Conservation (phyloP, 1,140 invertebrate genomes). For the Apocrypta bakeri region DNA sequence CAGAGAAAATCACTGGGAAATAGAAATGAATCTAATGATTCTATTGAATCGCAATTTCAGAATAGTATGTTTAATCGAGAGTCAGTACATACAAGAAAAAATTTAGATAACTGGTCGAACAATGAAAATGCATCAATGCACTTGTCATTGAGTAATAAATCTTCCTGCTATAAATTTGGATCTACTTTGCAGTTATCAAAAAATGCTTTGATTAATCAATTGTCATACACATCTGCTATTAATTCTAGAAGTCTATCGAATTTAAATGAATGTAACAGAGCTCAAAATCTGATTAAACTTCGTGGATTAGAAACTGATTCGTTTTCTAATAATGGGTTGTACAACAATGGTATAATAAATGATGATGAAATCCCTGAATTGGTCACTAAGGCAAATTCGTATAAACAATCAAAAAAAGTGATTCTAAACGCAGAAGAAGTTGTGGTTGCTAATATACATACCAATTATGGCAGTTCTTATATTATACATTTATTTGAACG, state of each 20-base stretch:
- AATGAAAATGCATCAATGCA: background rate
- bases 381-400: background rate
- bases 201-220: background rate
- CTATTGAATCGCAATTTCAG: background rate
- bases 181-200: background rate
- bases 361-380: conserved; percentile 31
- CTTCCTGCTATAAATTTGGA: background rate
- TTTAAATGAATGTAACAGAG: background rate
- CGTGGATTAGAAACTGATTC: background rate
- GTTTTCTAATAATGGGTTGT: background rate
- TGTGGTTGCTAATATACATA: conserved; percentile 64
- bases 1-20: conserved; percentile 3
- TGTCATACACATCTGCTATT: background rate
- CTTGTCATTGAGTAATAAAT: background rate
- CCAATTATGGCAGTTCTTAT: conserved; percentile 53
- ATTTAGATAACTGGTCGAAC: background rate
- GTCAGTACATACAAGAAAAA: background rate
- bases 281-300: background rate
- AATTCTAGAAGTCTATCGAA: background rate
- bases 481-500: conserved; percentile 65
- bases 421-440: conserved; percentile 57
- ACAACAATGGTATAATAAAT: background rate
- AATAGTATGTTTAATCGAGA: background rate
- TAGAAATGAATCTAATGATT: background rate
- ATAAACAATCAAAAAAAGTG: background rate